These are phyloP conservation scores for Reinhardtius hippoglossoides DNA, from an alignment of 2,113 vertebrate genomes.

Conservation along the genomic window DNA sequence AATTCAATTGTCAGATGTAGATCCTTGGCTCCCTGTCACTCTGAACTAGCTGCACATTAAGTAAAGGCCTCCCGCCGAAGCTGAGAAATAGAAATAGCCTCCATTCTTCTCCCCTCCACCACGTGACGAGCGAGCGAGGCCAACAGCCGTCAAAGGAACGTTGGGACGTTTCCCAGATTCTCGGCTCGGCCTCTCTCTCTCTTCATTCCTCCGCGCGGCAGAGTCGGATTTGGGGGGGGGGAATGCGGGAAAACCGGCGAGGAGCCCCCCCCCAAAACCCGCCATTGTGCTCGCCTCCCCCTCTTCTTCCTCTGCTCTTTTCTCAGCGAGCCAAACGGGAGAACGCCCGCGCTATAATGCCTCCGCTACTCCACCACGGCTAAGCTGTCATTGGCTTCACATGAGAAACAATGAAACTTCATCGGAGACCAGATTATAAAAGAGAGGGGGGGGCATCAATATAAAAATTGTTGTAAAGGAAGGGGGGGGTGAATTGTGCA, in stretches of 20 bases:
- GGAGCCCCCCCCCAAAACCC: constrained; percentile 67
- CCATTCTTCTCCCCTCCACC: constrained; percentile 29
- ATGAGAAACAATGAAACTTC: constrained; percentile 89
- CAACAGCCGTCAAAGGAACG: constrained; percentile 66
- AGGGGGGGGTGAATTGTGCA: constrained; percentile 38
- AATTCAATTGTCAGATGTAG: neutral
- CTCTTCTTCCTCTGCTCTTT: constrained; percentile 65
- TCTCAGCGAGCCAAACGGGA: constrained; percentile 75
- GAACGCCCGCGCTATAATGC: constrained; percentile 80
- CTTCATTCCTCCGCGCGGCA: constrained; percentile 50
- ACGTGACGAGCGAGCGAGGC: constrained; percentile 46
- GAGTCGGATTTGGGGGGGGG: constrained; percentile 71
- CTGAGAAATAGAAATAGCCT: constrained; percentile 37
- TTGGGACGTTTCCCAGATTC: constrained; percentile 75
- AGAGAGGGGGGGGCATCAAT: constrained; percentile 52
- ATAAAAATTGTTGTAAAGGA: constrained; percentile 52
- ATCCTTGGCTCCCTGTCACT: neutral
- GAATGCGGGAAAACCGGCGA: constrained; percentile 46
- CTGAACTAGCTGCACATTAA: neutral
- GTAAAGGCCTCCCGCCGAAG: constrained; percentile 15
- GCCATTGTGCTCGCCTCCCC: constrained; percentile 72
- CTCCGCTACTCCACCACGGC: constrained; percentile 77
- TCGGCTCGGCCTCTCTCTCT: constrained; percentile 45
- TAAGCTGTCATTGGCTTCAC: constrained; percentile 87
- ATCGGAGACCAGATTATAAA: constrained; percentile 90